These are phyloP conservation scores for Diploptera punctata DNA, from an alignment of 2,888 invertebrate species.

Conservation along the genomic window DNA sequence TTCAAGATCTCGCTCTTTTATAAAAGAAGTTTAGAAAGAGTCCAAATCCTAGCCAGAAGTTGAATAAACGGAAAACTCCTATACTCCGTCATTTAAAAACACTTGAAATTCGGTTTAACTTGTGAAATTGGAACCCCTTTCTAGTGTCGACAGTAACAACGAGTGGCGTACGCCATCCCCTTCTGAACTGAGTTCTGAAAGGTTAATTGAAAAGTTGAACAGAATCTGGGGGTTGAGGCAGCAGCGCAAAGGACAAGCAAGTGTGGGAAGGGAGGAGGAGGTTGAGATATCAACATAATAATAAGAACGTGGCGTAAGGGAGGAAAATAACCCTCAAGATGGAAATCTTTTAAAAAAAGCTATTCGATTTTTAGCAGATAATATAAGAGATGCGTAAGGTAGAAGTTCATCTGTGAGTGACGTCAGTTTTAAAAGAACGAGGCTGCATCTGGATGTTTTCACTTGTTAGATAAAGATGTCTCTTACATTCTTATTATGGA, in stretches of 20 bases:
- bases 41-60: no score
- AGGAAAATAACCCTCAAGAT: slow-evolving; percentile 22
- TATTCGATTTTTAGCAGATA: slow-evolving; percentile 24
- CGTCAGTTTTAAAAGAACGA: slow-evolving; percentile 1
- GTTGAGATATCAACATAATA: slow-evolving; percentile 25
- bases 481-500: background rate
- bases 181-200: slow-evolving; percentile 22
- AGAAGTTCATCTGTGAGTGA: slow-evolving; percentile 7
- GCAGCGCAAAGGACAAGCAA: slow-evolving; percentile 29
- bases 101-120: no score
- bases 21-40: no score
- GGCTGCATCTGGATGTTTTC: background rate
- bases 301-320: slow-evolving; percentile 11
- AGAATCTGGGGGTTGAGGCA: background rate
- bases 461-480: slow-evolving; percentile 12
- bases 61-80: no score
- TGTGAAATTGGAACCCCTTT: no score
- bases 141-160: background rate
- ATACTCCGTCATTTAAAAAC: no score
- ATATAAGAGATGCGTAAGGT: slow-evolving; percentile 12
- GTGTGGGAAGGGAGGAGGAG: background rate
- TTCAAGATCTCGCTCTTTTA: no score
- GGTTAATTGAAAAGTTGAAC: slow-evolving; percentile 31
- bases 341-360: slow-evolving; percentile 20
- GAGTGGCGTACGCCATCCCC: background rate